A percentile compares a stretch with the other conserved stretches of the same genome.
Evolutionary conservation across 2,113 vertebrate genomes (phyloP).

Genomic region (Ptyas mucosa): DNA sequence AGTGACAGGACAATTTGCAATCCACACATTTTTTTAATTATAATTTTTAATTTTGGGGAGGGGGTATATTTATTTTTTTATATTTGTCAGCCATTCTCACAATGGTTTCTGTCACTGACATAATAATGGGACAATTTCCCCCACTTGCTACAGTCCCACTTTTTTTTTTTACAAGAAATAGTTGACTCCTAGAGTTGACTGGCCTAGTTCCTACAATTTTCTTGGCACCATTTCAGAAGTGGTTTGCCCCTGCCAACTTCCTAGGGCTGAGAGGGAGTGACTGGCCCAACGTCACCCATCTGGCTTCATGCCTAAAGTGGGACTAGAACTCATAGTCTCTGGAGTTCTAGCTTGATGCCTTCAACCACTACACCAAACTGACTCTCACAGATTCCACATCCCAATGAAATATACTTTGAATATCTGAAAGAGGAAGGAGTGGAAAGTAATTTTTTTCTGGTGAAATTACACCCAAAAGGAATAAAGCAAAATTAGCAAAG

Average conservation of each 20-base stretch:
- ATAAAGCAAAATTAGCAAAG: not conserved
- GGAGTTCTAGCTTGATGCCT: not conserved
- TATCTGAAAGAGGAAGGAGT: not conserved
- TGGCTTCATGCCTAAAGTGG: not conserved
- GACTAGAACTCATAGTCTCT: not conserved
- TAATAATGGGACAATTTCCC: not conserved
- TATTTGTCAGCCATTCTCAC: not conserved
- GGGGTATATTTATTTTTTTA: not conserved
- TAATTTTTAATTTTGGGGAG: not conserved
- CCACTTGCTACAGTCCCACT: not conserved
- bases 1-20: not conserved
- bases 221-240: not conserved
- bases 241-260: not conserved
- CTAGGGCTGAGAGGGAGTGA: not conserved
- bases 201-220: not conserved
- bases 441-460: not conserved
- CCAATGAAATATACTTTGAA: not conserved
- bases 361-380: not conserved
- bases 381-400: not conserved
- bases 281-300: not conserved
- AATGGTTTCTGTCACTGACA: not conserved
- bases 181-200: not conserved
- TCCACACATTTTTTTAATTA: not conserved
- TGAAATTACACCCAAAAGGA: not conserved
- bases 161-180: not conserved